Conservation (phyloP, 1,140 invertebrate genomes). For the Apis cerana region DNA sequence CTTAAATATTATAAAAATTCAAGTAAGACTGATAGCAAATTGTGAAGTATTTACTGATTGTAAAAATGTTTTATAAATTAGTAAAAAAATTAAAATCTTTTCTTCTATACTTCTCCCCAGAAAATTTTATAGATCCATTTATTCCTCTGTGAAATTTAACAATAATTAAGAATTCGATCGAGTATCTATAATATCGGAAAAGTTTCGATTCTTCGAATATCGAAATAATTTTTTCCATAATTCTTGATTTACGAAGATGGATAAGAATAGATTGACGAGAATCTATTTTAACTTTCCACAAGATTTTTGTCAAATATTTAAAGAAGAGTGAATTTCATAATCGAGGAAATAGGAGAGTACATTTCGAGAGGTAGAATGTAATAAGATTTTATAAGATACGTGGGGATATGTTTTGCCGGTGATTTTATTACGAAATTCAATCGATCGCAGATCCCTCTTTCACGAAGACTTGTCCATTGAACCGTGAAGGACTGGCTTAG, state of each 20-base stretch:
- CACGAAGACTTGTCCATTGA: not conserved
- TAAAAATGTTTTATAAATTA: too few species aligned
- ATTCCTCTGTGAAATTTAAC: too few species aligned
- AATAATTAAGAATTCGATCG: too few species aligned
- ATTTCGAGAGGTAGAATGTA: not conserved
- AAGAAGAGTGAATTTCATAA: not conserved
- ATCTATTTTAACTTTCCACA: not conserved
- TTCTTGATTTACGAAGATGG: too few species aligned
- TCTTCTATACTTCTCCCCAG: too few species aligned
- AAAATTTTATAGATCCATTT: too few species aligned
- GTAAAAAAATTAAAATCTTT: too few species aligned
- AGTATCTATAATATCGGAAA: too few species aligned
- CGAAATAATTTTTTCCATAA: not conserved
- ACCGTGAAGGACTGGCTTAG: slow-evolving; percentile 11
- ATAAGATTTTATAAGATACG: not conserved
- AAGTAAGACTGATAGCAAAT: not conserved
- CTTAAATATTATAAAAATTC: not conserved
- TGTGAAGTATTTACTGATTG: not conserved
- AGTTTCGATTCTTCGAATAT: not conserved
- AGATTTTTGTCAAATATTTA: not conserved
- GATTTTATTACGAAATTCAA: slow-evolving; percentile 4
- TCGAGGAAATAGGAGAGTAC: not conserved
- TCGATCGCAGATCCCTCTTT: slow-evolving; percentile 1
- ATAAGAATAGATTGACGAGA: not conserved
- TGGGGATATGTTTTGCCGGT: too few species aligned